These are phyloP conservation scores for Limnephilus rhombicus DNA, from an alignment of 2,888 invertebrate species.

Conservation along the genomic window DNA sequence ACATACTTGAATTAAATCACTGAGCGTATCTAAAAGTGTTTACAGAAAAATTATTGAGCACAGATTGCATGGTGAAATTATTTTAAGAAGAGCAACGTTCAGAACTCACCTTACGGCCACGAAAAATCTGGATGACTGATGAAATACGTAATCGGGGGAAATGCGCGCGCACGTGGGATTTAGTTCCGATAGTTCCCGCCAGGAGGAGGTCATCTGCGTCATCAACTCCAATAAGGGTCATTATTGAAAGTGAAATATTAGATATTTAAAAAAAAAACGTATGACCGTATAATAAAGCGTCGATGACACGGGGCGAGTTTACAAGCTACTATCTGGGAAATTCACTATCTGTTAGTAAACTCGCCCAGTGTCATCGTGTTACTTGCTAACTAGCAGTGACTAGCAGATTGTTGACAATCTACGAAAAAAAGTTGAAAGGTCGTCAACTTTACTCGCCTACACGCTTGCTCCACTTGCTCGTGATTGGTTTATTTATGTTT, in stretches of 20 bases:
- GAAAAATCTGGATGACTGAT: conserved; percentile 45
- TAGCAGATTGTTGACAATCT: too few relatives aligned
- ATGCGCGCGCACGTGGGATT: conserved; percentile 61
- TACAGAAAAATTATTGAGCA: neutral
- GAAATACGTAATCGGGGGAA: conserved; percentile 47
- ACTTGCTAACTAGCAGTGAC: too few relatives aligned
- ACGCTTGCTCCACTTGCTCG: too few relatives aligned
- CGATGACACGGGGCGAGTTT: too few relatives aligned
- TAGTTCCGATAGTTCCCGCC: conserved; percentile 44
- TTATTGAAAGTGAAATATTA: neutral
- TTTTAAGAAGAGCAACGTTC: conserved; percentile 9
- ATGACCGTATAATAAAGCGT: too few relatives aligned
- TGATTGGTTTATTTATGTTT: too few relatives aligned
- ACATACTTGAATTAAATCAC: neutral
- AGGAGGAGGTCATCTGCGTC: conserved; percentile 15
- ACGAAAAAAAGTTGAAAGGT: too few relatives aligned
- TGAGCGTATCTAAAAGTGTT: neutral
- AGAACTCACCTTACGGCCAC: conserved; percentile 41
- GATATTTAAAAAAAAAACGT: too few relatives aligned
- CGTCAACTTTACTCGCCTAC: too few relatives aligned
- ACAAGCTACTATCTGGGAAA: too few relatives aligned
- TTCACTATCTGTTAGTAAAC: too few relatives aligned
- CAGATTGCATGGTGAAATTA: neutral
- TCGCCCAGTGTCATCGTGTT: too few relatives aligned
- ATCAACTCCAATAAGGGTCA: neutral